Evolutionary conservation across 2,888 invertebrate species (phyloP), one percentile per base, ranked within the genome.

Genomic region (Drosophila kambysellisi): DNA sequence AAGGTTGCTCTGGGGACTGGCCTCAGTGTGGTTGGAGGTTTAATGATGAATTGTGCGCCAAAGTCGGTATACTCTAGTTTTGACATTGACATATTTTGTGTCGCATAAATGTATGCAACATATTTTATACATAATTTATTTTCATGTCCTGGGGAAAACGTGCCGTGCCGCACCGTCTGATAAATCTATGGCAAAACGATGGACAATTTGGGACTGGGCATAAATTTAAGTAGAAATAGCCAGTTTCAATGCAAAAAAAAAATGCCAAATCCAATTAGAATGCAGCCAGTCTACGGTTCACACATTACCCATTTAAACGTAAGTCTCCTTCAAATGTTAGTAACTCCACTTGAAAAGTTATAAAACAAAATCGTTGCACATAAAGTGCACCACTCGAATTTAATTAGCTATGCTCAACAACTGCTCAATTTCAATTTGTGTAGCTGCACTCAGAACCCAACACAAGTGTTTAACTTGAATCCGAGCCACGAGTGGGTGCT

Each of bases 41-140:
- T 79, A 83, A 85, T 85, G 85, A 85, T 85, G 85, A 85, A 85
- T 85, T 79, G 81, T 79, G 83, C 88, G 64, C 73, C 76, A 74
- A 62, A 70, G 70, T 69, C 66, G 70, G 74, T 79, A 76, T 75
- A 74, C 74, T 79, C 83, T 77, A 77, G 71, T 74, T 77, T 86
- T 85, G 88, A 85, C 85, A 83, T 86, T 85, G 85, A 85, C 88
- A 85, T 85, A 85, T 85, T 85, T 88, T 83, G 70, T 75, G 75
- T 66, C 69, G 79, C 86, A 81, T 81, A 88, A 81, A 77, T 75
- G 81, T 88, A 74, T 79, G 86, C 86, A 67, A 75, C 79, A 79
- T 69, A 77, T 88, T 83, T 82, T 62, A 59, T 70, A 61, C 69
- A 65, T 67, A 60, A 71, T 76, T 77, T 70, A 80, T 79, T 72